Evolutionary conservation across 1,140 invertebrate species (phyloP).

Genomic region (Myzus persicae): DNA sequence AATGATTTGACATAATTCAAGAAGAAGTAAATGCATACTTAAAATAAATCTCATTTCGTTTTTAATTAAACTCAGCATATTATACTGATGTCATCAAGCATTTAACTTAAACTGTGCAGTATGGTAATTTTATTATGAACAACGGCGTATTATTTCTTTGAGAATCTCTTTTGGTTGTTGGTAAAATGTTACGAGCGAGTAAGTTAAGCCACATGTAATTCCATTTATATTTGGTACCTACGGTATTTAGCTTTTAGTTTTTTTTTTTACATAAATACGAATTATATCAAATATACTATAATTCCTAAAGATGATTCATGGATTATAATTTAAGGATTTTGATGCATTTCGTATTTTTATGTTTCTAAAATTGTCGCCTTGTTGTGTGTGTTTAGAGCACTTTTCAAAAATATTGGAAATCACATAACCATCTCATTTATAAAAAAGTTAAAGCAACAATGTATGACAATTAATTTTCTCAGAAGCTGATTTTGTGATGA

Average conservation of each 20-base stretch:
- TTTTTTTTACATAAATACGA: neutral
- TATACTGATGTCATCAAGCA: neutral
- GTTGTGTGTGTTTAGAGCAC: too few relatives aligned
- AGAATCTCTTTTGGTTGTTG: neutral
- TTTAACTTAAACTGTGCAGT: neutral
- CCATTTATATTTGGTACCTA: neutral
- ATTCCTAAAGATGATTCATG: neutral
- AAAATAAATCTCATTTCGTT: neutral
- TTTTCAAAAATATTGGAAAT: too few relatives aligned
- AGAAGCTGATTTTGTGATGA: too few relatives aligned
- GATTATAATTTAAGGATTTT: neutral
- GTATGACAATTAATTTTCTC: too few relatives aligned
- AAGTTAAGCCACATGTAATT: neutral
- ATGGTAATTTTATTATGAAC: slow-evolving; percentile 32
- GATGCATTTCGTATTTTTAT: neutral
- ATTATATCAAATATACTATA: neutral
- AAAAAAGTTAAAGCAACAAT: too few relatives aligned
- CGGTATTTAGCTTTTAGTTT: neutral
- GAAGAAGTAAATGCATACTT: neutral
- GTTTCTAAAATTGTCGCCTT: too few relatives aligned
- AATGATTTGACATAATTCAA: neutral
- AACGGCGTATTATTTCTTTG: neutral
- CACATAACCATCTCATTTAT: too few relatives aligned
- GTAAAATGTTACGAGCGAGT: neutral
- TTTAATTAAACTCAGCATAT: slow-evolving; percentile 10